A percentile compares a stretch with the other conserved stretches of the same genome.
Evolutionary conservation across 2,888 invertebrate genomes (phyloP).

Genomic region (Amblyjoppa proteus): DNA sequence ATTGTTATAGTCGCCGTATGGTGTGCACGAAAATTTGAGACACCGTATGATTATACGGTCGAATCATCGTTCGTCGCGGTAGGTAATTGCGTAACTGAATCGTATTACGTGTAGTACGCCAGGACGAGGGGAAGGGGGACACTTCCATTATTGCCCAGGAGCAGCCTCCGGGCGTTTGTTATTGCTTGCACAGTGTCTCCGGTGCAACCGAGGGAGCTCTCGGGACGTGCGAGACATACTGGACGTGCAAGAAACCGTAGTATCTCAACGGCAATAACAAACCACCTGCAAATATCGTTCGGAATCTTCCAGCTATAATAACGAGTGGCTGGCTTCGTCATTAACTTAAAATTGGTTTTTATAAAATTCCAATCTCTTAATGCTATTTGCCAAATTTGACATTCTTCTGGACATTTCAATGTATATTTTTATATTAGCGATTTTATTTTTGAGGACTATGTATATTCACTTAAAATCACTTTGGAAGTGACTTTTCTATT

Average conservation of each 20-base stretch:
- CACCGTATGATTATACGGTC: conserved; percentile 10
- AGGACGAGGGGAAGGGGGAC: not conserved
- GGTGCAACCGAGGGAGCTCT: not conserved
- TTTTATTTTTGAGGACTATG: too few species aligned
- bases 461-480: too few species aligned
- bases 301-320: not conserved
- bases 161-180: conserved; percentile 39
- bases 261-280: conserved; percentile 13
- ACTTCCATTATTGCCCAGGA: conserved; percentile 47
- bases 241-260: conserved; percentile 43
- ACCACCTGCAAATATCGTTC: conserved; percentile 19
- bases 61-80: conserved; percentile 5
- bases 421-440: too few species aligned
- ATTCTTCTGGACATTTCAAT: too few species aligned
- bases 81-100: conserved; percentile 52
- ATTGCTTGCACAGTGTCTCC: conserved; percentile 36
- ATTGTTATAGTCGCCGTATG: conserved; percentile 5
- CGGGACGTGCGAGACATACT: conserved; percentile 20
- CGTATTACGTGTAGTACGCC: conserved; percentile 23
- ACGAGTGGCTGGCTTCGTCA: not conserved
- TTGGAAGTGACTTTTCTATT: too few species aligned
- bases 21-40: conserved; percentile 12
- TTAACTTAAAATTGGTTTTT: not conserved
- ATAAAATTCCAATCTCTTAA: not conserved
- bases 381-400: too few species aligned